A percentile compares a stretch with the other conserved stretches of the same genome.
Conservation (phyloP, 1,140 invertebrate species). For the Drosophila pallidifrons region DNA sequence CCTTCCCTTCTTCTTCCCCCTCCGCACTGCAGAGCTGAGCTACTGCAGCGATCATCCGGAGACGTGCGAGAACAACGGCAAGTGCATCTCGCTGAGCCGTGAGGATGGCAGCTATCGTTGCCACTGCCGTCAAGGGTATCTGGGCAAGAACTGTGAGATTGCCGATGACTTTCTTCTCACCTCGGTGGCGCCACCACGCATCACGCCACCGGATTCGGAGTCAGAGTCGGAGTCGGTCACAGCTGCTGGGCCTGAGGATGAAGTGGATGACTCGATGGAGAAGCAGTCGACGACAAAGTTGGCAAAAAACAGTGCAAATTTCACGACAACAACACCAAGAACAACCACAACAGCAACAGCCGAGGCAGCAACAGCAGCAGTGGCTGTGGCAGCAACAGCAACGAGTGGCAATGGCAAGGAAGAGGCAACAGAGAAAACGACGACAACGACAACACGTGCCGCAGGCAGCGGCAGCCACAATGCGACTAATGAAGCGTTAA, state of each 20-base stretch:
- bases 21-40: conserved; percentile 87
- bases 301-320: conserved; percentile 54
- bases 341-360: neutral
- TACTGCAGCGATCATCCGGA: conserved; percentile 90
- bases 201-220: conserved; percentile 64
- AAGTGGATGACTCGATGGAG: conserved; percentile 44
- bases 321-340: conserved; percentile 32
- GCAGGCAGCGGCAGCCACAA: conserved; percentile 59
- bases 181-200: conserved; percentile 84
- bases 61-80: conserved; percentile 91
- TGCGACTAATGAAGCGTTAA: conserved; percentile 81
- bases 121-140: conserved; percentile 87
- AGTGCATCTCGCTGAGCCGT: conserved; percentile 91
- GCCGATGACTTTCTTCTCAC: conserved; percentile 82
- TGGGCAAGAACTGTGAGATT: conserved; percentile 87
- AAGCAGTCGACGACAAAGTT: conserved; percentile 38
- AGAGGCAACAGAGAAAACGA: conserved; percentile 1
- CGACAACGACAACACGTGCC: conserved; percentile 27
- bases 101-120: conserved; percentile 91
- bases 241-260: conserved; percentile 59
- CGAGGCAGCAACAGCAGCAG: conserved; percentile 4
- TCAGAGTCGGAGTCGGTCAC: conserved; percentile 11
- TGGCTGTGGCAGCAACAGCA: conserved; percentile 6
- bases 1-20: neutral
- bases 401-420: conserved; percentile 4